Evolutionary conservation across 2,797 vertebrate species (phyloP), one percentile per base, ranked within the genome.

Genomic region (Hippocampus kuda): DNA sequence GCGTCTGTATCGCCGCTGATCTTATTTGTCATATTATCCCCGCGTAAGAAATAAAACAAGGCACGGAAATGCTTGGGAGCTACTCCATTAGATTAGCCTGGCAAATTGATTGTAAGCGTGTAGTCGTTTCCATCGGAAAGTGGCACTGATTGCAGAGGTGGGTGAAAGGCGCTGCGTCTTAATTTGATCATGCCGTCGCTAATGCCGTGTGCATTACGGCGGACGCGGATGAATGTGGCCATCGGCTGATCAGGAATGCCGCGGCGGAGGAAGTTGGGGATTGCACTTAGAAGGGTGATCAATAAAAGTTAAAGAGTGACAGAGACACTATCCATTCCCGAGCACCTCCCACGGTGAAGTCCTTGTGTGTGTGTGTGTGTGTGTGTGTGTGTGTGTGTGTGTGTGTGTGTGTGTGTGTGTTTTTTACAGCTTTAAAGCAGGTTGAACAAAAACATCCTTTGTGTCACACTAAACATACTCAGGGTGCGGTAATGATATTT

Each of bases 61-160:
- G 38, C 26, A 30, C 20, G 75, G 66, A 71, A 68, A 71, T 74
- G 67, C 44, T n/a, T 53, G 64, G 51, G 63, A 65, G 84, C 77
- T 42, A 70, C 78, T 77, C 65, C 54, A 88, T 90, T 83, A 81
- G 78, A 88, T 89, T 84, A 89, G 76, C 72, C 59, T 41, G 38
- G 79, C 65, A 86, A 87, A 89, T 89, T 90, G 88, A 91, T 89
- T 90, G 84, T 85, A 79, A 88, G 84, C 70, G 63, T 76, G 77
- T 69, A 72, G 80, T 85, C 77, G 81, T 88, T 78, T 86, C 77
- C 79, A 77, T 82, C n/a, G 74, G 76, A 83, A 85, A 89, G 81
- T 81, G 83, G 74, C 72, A 73, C 75, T 87, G 84, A 90, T 86
- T 84, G 86, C 57, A 67, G 83, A 83, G 81, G 83, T 67, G 76